These are phyloP conservation scores for Sturnira hondurensis DNA, from an alignment of 2,113 vertebrate species.

Conservation along the genomic window DNA sequence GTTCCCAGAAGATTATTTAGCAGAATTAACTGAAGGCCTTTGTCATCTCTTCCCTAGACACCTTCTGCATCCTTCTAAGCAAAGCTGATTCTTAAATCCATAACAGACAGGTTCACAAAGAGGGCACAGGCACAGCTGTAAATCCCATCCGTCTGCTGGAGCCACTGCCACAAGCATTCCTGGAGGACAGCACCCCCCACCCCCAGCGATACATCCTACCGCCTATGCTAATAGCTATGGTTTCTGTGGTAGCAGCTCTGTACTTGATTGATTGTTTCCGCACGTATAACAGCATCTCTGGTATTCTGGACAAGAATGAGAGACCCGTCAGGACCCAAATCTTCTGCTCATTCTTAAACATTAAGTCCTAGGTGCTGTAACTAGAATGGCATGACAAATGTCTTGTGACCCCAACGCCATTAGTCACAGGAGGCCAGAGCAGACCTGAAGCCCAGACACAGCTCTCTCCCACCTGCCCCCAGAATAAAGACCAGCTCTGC, in stretches of 20 bases:
- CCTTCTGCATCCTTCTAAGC: conserved; percentile 14
- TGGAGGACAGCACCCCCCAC: background rate
- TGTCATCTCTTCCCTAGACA: conserved; percentile 19
- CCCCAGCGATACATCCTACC: background rate
- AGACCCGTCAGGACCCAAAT: background rate
- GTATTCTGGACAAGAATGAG: background rate
- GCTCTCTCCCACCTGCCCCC: background rate
- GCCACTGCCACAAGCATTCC: background rate
- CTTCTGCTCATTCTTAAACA: background rate
- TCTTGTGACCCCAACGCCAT: background rate
- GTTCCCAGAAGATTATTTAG: conserved; percentile 62
- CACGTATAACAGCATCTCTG: background rate
- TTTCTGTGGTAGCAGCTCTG: background rate
- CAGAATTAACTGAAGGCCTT: conserved; percentile 69
- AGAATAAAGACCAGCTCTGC: background rate
- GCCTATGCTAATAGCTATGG: rapidly evolving
- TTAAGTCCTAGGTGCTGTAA: background rate
- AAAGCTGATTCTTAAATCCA: conserved; percentile 43
- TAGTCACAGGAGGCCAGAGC: background rate
- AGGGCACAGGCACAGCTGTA: background rate
- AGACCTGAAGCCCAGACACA: background rate
- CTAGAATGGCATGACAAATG: background rate
- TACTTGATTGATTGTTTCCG: background rate
- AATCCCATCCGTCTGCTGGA: conserved; percentile 4
- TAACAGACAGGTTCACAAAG: conserved; percentile 20